A percentile compares a stretch with the other conserved stretches of the same genome.
Evolutionary conservation across 2,797 vertebrate genomes (phyloP).

Genomic region (Sebastes taczanowskii): DNA sequence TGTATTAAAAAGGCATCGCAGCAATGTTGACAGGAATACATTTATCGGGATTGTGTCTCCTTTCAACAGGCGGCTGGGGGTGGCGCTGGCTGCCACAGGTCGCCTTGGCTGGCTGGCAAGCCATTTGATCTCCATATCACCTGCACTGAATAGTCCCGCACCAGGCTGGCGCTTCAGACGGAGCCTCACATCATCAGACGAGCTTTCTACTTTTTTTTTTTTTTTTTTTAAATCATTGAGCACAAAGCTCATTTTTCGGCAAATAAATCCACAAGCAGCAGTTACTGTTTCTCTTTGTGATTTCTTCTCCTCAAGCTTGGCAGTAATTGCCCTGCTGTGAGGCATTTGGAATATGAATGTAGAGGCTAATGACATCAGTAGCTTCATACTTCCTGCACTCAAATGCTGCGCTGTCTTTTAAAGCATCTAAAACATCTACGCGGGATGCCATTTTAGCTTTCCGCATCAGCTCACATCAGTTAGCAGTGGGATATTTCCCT

Average conservation of each 20-base stretch:
- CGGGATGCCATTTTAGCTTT: constrained; percentile 17
- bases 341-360: constrained; percentile 28
- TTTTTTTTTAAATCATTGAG: neutral
- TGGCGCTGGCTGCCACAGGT: constrained; percentile 71
- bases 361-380: constrained; percentile 37
- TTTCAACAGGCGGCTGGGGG: constrained; percentile 80
- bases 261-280: constrained; percentile 22
- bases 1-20: constrained; percentile 83
- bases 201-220: neutral
- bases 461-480: constrained; percentile 27
- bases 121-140: constrained; percentile 74
- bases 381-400: constrained; percentile 10
- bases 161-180: constrained; percentile 43
- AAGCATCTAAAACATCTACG: neutral
- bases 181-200: constrained; percentile 16
- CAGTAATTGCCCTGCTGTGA: constrained; percentile 40
- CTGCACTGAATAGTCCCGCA: constrained; percentile 45
- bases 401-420: constrained; percentile 18
- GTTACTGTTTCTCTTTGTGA: constrained; percentile 3
- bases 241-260: neutral
- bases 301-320: constrained; percentile 5
- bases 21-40: constrained; percentile 86
- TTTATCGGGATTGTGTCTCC: constrained; percentile 84
- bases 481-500: constrained; percentile 12
- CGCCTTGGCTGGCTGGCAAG: constrained; percentile 61